A percentile compares a stretch with the other conserved stretches of the same genome.
Evolutionary conservation across 2,797 vertebrate genomes (phyloP).

Genomic region (Acrossocheilus fasciatus): DNA sequence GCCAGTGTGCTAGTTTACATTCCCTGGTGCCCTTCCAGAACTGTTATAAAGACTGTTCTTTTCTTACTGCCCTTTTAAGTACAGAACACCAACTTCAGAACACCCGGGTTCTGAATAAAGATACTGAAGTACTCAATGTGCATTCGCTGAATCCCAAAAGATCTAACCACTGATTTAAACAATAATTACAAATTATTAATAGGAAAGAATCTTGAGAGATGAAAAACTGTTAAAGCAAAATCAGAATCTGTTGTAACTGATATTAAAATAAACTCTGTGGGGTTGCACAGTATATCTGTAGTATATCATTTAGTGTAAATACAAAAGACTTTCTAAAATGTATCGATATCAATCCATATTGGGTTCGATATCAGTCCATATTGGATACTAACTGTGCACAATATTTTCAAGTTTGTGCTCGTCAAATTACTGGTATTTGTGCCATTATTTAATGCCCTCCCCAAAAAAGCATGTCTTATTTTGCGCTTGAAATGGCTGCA

Average conservation of each 20-base stretch:
- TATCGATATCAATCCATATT: neutral
- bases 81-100: neutral
- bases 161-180: neutral
- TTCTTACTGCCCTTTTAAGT: constrained; percentile 12
- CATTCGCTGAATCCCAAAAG: neutral
- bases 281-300: neutral
- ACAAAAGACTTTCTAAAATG: neutral
- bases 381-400: neutral
- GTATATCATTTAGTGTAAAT: neutral
- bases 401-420: neutral
- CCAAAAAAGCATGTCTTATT: no score
- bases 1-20: constrained; percentile 29
- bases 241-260: neutral
- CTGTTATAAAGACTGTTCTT: neutral
- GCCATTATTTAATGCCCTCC: no score
- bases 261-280: neutral
- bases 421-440: neutral
- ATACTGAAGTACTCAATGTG: neutral
- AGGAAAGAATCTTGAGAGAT: neutral
- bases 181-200: neutral
- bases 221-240: neutral
- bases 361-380: neutral
- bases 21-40: neutral
- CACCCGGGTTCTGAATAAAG: constrained; percentile 2
- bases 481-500: no score